Base-by-base conservation (phyloP, 2,113 vertebrate species). In the Anhinga rufa region DNA sequence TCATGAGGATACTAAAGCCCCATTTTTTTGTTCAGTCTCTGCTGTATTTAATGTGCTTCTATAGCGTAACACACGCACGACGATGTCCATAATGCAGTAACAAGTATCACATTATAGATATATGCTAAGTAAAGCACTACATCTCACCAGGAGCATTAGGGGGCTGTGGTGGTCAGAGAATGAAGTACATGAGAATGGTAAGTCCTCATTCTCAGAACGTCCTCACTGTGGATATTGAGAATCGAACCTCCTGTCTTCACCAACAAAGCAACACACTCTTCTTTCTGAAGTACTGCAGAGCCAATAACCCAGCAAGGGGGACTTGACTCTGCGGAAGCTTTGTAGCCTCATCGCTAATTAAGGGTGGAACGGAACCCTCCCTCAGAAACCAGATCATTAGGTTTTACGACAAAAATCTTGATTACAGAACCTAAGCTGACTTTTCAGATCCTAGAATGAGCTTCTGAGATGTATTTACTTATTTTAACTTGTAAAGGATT, bases 21-120 rank as follows among this genome's bases (percentile, higher is more conserved):
- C 36, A 17, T 90, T 92, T 96, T 18, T 91, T 94, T 88, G 65
- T 93, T 91, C 65, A 82, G 82, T 90, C 78, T 97, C 79, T 88
- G 69, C 80, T 93, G 77, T 85, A 74, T 90, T 89, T 95, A 83
- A 86, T 66, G 79, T 91, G 88, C 87, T 84, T 84, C 81, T 82
- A 46, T 65, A 57, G 61, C 62, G 82, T 87, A 79, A 90, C 58
- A n/a, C 20, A 2, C 3, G 13, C 90, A 55, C 24, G 4, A 64
- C 3, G 1, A 51, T 54, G 79, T 40, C 96, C 58, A 44, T 71
- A 93, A 96, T 46, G 87, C 81, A 94, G 25, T 25, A 83, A 95
- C 90, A 78, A 89, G 36, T 40, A 75, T 72, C 72, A 52, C 48
- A 3, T 57, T 61, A 60, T 4, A 81, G 60, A 78, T 48, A 79